phyloP scores from a whole-genome alignment of 2,888 invertebrate genomes.

The Drosophila pseudotakahashii region DNA sequence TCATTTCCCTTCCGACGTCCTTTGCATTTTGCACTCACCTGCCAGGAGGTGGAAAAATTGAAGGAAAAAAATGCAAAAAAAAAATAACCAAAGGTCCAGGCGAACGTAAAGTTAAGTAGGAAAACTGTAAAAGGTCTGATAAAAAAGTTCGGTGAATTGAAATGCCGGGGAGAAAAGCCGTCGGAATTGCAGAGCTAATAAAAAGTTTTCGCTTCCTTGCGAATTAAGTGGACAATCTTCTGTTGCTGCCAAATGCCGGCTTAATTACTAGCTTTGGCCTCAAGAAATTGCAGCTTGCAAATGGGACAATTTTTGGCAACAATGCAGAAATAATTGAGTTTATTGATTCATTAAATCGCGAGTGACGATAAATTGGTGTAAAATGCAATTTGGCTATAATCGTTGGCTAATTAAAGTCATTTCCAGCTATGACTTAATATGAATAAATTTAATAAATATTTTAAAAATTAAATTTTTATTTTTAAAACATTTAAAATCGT shows the following conservation, averaged over 20 bases:
- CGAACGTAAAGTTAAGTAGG: slow-evolving; percentile 53
- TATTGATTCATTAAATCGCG: slow-evolving; percentile 37
- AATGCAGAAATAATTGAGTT: slow-evolving; percentile 18
- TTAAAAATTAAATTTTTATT: too few relatives aligned
- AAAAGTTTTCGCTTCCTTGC: slow-evolving; percentile 49
- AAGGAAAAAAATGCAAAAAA: too few relatives aligned
- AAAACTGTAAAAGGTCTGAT: slow-evolving; percentile 52
- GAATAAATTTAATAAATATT: too few relatives aligned
- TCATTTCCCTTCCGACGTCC: slow-evolving; percentile 48
- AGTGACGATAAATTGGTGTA: slow-evolving; percentile 13
- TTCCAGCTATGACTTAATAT: too few relatives aligned
- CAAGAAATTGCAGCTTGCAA: slow-evolving; percentile 13
- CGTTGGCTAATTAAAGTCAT: too few relatives aligned
- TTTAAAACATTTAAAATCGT: too few relatives aligned
- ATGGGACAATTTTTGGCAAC: slow-evolving; percentile 25
- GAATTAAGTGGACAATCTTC: slow-evolving; percentile 43
- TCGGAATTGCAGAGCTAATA: slow-evolving; percentile 53
- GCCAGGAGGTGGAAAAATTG: slow-evolving; percentile 16
- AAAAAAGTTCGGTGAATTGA: slow-evolving; percentile 50
- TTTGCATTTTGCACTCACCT: slow-evolving; percentile 40
- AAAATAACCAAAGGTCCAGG: slow-evolving; percentile 19
- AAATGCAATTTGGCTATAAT: neutral
- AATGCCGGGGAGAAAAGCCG: slow-evolving; percentile 31
- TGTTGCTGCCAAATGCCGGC: slow-evolving; percentile 38
- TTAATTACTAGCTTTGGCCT: slow-evolving; percentile 35